A percentile compares a stretch with the other conserved stretches of the same genome.
Conservation (phyloP, 1,140 invertebrate genomes). For the Agrypnia vestita region DNA sequence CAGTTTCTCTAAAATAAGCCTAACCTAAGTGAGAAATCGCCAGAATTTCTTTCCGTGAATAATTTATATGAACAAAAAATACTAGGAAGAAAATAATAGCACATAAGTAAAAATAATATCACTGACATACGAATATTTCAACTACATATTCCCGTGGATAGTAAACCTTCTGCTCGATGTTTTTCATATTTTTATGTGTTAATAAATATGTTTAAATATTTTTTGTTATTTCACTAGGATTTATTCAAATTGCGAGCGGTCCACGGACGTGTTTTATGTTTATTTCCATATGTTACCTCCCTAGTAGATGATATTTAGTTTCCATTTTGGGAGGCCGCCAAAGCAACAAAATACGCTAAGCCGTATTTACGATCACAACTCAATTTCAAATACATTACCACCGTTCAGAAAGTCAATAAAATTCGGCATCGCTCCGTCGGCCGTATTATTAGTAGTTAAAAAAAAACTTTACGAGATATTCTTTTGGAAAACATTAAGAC, state of each 20-base stretch:
- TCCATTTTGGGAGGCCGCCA: constrained; percentile 25
- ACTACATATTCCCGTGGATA: no score
- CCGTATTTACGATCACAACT: constrained; percentile 48
- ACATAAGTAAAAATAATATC: no score
- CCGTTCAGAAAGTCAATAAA: constrained; percentile 40
- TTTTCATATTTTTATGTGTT: no score
- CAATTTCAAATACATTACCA: constrained; percentile 42
- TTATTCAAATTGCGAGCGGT: not conserved
- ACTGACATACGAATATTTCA: no score
- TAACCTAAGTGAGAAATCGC: no score
- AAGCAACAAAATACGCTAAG: constrained; percentile 54
- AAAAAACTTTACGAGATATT: constrained; percentile 54
- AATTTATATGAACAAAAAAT: no score
- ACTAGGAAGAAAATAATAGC: no score
- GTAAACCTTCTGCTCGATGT: no score
- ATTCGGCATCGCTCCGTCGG: constrained; percentile 35
- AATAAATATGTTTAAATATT: no score
- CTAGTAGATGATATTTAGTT: constrained; percentile 13
- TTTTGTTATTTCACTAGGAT: no score
- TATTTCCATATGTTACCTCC: constrained; percentile 10
- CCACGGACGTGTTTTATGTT: not conserved
- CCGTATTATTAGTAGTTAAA: constrained; percentile 54
- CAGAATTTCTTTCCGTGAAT: no score
- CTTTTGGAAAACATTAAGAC: constrained; percentile 57
- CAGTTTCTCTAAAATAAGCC: no score